Evolutionary conservation across 2,113 vertebrate genomes (phyloP).

Genomic region (Neolamprologus longior): DNA sequence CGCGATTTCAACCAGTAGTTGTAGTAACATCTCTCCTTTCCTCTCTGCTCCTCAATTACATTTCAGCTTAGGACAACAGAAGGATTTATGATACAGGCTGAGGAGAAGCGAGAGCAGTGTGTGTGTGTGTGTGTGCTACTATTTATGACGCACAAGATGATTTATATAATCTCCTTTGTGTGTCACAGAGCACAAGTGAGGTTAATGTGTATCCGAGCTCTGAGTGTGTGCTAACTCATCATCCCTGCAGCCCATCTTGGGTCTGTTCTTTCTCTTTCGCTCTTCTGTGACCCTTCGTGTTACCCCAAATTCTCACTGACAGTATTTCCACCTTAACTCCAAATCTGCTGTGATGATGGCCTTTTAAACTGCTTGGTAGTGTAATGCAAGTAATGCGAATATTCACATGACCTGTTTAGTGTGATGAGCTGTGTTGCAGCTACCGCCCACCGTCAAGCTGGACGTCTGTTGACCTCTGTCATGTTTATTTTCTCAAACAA

Average conservation of each 20-base stretch:
- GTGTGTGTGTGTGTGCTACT: not conserved
- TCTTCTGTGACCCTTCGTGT: not conserved
- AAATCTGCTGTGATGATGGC: not conserved
- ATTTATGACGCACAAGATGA: constrained; percentile 2
- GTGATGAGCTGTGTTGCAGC: not conserved
- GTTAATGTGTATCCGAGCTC: constrained; percentile 5
- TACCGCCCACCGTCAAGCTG: not conserved
- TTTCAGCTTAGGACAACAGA: constrained; percentile 3
- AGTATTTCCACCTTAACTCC: not conserved
- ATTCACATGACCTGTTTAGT: not conserved
- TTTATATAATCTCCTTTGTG: constrained; percentile 28
- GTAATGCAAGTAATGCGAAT: not conserved
- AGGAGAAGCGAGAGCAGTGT: not conserved
- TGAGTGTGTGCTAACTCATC: not conserved
- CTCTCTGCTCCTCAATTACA: not conserved
- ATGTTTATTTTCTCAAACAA: not conserved
- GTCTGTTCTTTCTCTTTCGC: not conserved
- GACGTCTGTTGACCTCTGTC: not conserved
- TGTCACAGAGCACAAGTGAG: constrained; percentile 20
- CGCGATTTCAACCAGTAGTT: not conserved
- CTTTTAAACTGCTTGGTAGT: not conserved
- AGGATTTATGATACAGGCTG: not conserved
- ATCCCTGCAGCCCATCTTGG: constrained; percentile 1
- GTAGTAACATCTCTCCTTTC: not conserved
- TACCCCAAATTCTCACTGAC: not conserved